Conservation (phyloP, 2,797 vertebrate species). For the Corythornis leucogaster region DNA sequence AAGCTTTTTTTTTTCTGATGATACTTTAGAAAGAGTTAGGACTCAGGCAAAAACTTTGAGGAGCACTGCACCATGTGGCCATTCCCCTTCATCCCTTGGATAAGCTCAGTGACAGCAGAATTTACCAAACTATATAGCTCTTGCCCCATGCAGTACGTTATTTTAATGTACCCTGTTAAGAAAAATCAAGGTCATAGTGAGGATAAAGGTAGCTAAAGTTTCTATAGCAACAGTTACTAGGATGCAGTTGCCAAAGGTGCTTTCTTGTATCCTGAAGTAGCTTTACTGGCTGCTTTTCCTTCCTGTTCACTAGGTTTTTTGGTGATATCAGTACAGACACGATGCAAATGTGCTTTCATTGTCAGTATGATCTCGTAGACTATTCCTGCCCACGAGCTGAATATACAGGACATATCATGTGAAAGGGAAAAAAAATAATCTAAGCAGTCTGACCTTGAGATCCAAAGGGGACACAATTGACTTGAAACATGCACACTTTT, state of each 20-base stretch:
- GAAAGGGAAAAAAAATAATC: background rate
- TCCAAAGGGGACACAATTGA: background rate
- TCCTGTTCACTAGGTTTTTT: conserved; percentile 38
- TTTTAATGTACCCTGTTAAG: conserved; percentile 46
- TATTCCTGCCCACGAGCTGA: conserved; percentile 17
- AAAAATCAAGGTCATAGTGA: conserved; percentile 68
- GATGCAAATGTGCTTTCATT: conserved; percentile 42
- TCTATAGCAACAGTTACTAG: conserved; percentile 74
- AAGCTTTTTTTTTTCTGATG: background rate
- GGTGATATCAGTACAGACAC: conserved; percentile 15
- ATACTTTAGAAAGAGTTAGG: background rate
- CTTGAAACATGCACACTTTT: background rate
- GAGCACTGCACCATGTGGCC: background rate
- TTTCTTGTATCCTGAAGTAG: conserved; percentile 56
- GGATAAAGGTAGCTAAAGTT: conserved; percentile 72
- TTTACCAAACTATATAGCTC: background rate
- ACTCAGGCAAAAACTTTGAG: conserved; percentile 19
- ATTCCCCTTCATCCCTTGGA: background rate
- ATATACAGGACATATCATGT: background rate
- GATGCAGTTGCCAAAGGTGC: conserved; percentile 71
- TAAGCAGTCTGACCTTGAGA: conserved; percentile 23
- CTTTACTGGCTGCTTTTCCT: conserved; percentile 35
- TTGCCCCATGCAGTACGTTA: background rate
- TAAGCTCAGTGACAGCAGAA: conserved; percentile 19
- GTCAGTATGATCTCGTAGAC: background rate